Evolutionary conservation across 2,888 invertebrate species (phyloP).

Genomic region (Cabera pusaria): DNA sequence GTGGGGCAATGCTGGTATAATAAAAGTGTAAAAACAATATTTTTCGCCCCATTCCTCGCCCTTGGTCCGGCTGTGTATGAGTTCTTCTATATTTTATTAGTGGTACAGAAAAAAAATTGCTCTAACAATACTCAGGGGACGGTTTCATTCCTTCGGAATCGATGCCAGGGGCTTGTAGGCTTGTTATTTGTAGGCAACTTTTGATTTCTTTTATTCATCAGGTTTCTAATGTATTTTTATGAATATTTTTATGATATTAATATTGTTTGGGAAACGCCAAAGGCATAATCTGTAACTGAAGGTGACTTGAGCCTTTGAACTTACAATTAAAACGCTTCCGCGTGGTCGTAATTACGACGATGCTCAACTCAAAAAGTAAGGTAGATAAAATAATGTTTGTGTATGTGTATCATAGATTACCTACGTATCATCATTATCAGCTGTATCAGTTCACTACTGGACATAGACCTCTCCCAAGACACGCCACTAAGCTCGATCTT

Average conservation of each 20-base stretch:
- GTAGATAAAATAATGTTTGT: no score
- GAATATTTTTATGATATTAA: background rate
- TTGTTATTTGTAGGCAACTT: slow-evolving; percentile 14
- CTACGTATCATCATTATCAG: no score
- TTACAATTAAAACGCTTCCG: no score
- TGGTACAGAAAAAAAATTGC: slow-evolving; percentile 18
- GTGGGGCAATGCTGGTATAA: slow-evolving; percentile 2
- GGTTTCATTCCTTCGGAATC: slow-evolving; percentile 11
- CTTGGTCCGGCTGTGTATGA: slow-evolving; percentile 5
- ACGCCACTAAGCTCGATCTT: no score
- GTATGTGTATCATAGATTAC: no score
- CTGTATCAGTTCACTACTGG: no score
- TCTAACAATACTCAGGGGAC: slow-evolving; percentile 14
- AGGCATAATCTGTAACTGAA: no score
- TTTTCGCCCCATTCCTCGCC: background rate
- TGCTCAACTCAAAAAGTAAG: no score
- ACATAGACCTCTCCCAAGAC: no score
- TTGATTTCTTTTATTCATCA: slow-evolving; percentile 14
- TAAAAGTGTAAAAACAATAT: background rate
- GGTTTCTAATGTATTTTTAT: slow-evolving; percentile 10
- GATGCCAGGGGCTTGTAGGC: background rate
- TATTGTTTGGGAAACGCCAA: no score
- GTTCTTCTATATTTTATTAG: slow-evolving; percentile 24
- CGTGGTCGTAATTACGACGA: no score
- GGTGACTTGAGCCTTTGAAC: no score